A percentile compares a stretch with the other conserved stretches of the same genome.
These are phyloP conservation scores for Limnodromus scolopaceus DNA, from an alignment of 2,797 vertebrate genomes.

Conservation along the genomic window DNA sequence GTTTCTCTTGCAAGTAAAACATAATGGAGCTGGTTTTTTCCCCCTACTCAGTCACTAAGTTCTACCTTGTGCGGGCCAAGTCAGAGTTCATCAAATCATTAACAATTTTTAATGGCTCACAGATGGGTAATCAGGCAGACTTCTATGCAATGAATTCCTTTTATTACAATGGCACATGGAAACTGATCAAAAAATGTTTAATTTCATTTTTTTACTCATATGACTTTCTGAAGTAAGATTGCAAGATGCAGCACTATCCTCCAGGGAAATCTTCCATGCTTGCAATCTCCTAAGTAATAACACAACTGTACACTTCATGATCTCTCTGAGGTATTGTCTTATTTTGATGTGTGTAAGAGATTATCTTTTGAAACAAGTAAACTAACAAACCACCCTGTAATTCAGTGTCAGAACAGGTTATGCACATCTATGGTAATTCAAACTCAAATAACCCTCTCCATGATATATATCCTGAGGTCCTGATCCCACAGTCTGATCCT, in stretches of 20 bases:
- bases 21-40: rapidly evolving
- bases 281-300: not conserved
- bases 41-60: rapidly evolving
- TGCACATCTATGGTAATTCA: not conserved
- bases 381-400: not conserved
- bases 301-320: not conserved
- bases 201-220: not conserved
- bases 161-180: not conserved
- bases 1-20: not conserved
- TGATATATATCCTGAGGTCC: not conserved
- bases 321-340: not conserved
- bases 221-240: not conserved
- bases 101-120: not conserved
- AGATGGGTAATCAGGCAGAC: not conserved
- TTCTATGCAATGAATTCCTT: not conserved
- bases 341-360: not conserved
- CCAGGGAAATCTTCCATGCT: not conserved
- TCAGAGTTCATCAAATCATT: not conserved
- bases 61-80: not conserved
- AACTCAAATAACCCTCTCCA: not conserved
- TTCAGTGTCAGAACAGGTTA: not conserved
- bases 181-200: not conserved
- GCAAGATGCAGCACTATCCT: not conserved
- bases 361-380: not conserved
- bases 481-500: not conserved